Evolutionary conservation across 1,140 invertebrate genomes (phyloP).

Genomic region (Drosophila sulfurigaster): DNA sequence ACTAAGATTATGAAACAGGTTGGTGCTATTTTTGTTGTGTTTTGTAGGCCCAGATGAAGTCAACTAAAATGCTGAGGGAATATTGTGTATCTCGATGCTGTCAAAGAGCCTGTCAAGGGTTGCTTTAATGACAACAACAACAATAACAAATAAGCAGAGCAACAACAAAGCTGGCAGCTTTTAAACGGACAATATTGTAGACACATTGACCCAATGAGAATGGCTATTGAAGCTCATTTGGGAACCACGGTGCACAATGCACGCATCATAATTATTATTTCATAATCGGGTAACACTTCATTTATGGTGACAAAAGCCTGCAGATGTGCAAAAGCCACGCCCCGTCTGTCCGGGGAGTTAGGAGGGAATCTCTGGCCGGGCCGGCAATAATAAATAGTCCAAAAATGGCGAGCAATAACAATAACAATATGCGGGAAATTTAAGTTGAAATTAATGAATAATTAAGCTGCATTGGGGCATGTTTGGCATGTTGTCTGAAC

Average conservation of each 20-base stretch:
- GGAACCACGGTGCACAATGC: conserved; percentile 29
- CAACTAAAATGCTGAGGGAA: conserved; percentile 21
- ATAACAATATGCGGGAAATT: conserved; percentile 44
- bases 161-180: background rate
- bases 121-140: conserved; percentile 21
- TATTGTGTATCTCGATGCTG: background rate
- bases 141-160: background rate
- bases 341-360: conserved; percentile 25
- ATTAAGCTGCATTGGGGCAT: conserved; percentile 66
- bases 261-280: conserved; percentile 80
- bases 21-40: conserved; percentile 33
- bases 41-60: conserved; percentile 20
- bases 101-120: background rate
- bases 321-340: conserved; percentile 53
- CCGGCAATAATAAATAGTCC: conserved; percentile 48
- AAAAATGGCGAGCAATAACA: conserved; percentile 40
- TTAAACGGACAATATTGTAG: conserved; percentile 22
- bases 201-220: conserved; percentile 62
- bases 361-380: conserved; percentile 7
- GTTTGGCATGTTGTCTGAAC: conserved; percentile 24
- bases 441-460: conserved; percentile 82
- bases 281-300: conserved; percentile 76
- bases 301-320: conserved; percentile 73
- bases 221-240: background rate
- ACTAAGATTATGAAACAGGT: conserved; percentile 30